phyloP scores from a whole-genome alignment of 2,113 vertebrate species.

The Channa maculata region DNA sequence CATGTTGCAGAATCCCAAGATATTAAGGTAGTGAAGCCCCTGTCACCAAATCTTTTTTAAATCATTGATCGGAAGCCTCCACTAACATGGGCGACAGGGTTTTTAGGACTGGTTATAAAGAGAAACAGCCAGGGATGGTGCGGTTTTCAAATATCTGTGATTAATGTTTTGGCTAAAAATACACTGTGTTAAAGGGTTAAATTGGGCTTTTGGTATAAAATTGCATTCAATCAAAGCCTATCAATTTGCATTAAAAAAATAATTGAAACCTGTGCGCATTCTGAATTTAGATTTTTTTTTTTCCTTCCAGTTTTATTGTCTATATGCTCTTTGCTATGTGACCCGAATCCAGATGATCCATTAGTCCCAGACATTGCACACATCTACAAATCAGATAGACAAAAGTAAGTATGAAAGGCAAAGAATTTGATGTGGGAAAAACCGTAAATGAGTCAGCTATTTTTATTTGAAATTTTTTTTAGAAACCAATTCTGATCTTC shows the following conservation, averaged over 20 bases:
- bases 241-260: too few relatives aligned
- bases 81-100: constrained; percentile 12
- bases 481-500: constrained; percentile 3
- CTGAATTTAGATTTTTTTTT: too few relatives aligned
- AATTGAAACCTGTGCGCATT: too few relatives aligned
- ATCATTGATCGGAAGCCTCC: not conserved
- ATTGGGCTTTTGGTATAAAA: too few relatives aligned
- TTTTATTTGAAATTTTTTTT: not conserved
- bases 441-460: not conserved
- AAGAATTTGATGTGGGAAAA: not conserved
- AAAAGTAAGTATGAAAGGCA: constrained; percentile 87
- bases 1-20: not conserved
- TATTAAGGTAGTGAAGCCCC: not conserved
- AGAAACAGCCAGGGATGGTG: not conserved
- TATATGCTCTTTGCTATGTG: constrained; percentile 98
- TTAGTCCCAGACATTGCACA: constrained; percentile 97
- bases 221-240: too few relatives aligned
- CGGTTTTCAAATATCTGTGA: not conserved
- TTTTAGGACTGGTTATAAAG: constrained; percentile 21
- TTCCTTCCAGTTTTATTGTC: constrained; percentile 90
- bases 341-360: constrained; percentile 96
- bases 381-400: constrained; percentile 96
- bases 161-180: constrained; percentile 8
- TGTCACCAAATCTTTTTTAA: constrained; percentile 29
- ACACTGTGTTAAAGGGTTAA: not conserved